Base-by-base conservation (phyloP, 2,888 invertebrate genomes). In the Papilio demoleus region DNA sequence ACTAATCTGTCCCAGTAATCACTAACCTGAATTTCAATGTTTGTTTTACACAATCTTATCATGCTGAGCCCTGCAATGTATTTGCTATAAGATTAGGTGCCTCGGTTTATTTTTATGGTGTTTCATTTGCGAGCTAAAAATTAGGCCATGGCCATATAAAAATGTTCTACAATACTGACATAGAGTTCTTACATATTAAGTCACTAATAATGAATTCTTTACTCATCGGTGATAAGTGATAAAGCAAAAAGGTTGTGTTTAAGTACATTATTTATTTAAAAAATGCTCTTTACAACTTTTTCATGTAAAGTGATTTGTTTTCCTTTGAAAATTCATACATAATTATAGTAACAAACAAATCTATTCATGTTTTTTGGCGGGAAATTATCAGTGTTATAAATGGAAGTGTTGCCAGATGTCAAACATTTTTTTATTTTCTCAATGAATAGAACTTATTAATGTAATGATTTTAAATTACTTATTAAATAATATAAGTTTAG, bases 31-130 rank as follows among this genome's bases (percentile, higher is more conserved):
- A 85, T 88, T 85, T 79, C 79, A 76, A 80, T 86, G 84, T 87
- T 84, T 85, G 79, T 77, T 79, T 75, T 71, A 70, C 70, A 73
- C 73, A 77, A 82, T 84, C 84, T 88, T 88, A 92, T 91, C 90
- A 70, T 4, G 58, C 70, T 70, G 45, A 73, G 80, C 88, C 88
- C 85, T 86, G 78, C 73, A 56, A 67, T 70, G 74, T 90, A 89
- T 92, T 91, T 92, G 83, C 78, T 81, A 77, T 78, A 1, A 81
- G 91, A 92, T 92, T 84, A 90, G 82, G 83, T 81, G 78, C 76
- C 75, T 80, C 80, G 81, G 75, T 79, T 79, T 79, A 81, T 84
- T 88, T 88, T 88, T 87, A 83, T 80, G 81, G 71, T 71, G 73
- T 81, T 81, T 80, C 76, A 73, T 75, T 75, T 72, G 69, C 72